Evolutionary conservation across 2,113 vertebrate species (phyloP).

Genomic region (Ceyx margarethae): DNA sequence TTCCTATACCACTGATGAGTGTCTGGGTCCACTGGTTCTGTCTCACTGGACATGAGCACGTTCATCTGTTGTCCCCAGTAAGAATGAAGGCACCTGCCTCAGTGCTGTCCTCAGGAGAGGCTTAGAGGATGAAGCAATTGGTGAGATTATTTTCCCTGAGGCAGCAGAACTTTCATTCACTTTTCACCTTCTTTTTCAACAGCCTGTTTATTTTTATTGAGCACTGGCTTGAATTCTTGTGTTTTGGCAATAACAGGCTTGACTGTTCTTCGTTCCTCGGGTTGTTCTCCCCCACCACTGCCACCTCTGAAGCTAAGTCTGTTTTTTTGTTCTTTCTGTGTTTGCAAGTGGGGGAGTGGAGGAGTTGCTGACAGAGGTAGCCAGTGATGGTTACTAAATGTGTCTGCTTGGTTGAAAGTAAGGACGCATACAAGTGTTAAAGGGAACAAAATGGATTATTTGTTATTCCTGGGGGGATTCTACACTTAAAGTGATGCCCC

Average conservation of each 20-base stretch:
- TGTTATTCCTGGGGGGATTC: conserved; percentile 38
- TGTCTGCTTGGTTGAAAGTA: conserved; percentile 28
- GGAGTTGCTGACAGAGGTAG: conserved; percentile 17
- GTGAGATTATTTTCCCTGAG: neutral
- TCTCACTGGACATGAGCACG: fast-evolving
- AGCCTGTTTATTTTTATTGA: conserved; percentile 45
- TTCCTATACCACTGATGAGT: neutral
- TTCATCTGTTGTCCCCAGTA: neutral
- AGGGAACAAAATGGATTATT: conserved; percentile 44
- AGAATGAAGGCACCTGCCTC: neutral
- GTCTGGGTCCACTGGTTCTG: neutral
- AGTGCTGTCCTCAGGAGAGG: neutral
- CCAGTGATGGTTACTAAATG: neutral
- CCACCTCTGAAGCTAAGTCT: conserved; percentile 44
- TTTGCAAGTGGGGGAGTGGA: conserved; percentile 52
- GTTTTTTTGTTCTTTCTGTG: conserved; percentile 62
- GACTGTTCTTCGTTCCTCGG: conserved; percentile 13
- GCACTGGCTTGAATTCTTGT: conserved; percentile 7
- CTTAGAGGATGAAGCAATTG: neutral
- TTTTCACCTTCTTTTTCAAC: conserved; percentile 32
- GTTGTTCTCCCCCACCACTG: conserved; percentile 42
- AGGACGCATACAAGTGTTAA: conserved; percentile 31
- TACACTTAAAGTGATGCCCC: conserved; percentile 48
- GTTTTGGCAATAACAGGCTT: conserved; percentile 57
- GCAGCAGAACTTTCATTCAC: conserved; percentile 6